Evolutionary conservation across 2,113 vertebrate genomes (phyloP).

Genomic region (Geococcyx californianus): DNA sequence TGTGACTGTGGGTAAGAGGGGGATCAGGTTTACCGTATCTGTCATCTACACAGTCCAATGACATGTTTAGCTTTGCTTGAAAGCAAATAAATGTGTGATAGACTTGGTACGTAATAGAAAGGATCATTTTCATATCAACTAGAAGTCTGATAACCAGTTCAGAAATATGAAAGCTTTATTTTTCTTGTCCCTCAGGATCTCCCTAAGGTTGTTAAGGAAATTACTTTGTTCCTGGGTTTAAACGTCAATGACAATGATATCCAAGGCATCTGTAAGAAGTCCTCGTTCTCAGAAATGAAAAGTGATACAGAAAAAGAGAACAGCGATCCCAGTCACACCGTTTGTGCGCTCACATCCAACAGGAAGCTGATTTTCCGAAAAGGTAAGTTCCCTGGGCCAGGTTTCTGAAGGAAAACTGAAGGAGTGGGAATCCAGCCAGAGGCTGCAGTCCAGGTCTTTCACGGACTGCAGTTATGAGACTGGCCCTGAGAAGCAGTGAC

Average conservation of each 20-base stretch:
- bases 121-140: background rate
- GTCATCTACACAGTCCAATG: background rate
- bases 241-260: constrained; percentile 42
- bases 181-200: constrained; percentile 58
- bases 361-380: constrained; percentile 70
- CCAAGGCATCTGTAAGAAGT: constrained; percentile 62
- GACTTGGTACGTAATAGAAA: background rate
- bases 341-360: constrained; percentile 71
- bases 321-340: constrained; percentile 15
- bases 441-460: too few species aligned
- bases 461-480: fast-evolving
- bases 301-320: constrained; percentile 63
- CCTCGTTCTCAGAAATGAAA: constrained; percentile 76
- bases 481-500: background rate
- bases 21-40: background rate
- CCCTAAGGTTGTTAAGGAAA: constrained; percentile 63
- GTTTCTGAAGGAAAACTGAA: background rate
- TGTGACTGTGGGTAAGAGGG: background rate
- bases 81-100: background rate
- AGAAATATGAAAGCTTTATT: background rate
- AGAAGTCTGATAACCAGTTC: background rate
- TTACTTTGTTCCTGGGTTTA: constrained; percentile 64
- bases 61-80: background rate
- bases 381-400: background rate
- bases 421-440: background rate